Conservation (phyloP, 1,140 invertebrate species). For the Anagrus nilaparvatae region DNA sequence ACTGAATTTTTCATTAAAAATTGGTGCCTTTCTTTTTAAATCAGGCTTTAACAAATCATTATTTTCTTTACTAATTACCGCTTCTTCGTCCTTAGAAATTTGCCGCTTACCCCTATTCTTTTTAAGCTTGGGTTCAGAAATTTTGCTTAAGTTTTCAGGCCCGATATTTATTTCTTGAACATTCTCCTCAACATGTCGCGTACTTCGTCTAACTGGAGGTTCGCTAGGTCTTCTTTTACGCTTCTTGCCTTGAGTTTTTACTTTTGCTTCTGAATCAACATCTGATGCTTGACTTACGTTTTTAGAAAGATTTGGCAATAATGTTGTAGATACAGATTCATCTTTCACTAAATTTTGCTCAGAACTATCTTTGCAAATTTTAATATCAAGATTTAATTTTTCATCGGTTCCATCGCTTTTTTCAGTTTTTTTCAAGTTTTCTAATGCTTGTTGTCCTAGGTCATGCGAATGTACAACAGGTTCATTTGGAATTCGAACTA, state of each 20-base stretch:
- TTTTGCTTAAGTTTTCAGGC: slow-evolving; percentile 6
- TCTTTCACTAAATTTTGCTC: too few relatives aligned
- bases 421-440: slow-evolving; percentile 4
- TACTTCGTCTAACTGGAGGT: neutral
- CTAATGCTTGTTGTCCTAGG: too few relatives aligned
- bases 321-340: too few relatives aligned
- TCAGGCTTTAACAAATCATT: slow-evolving; percentile 9
- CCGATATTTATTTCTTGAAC: slow-evolving; percentile 5
- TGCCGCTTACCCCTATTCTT: slow-evolving; percentile 9
- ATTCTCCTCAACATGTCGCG: neutral
- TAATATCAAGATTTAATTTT: neutral
- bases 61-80: neutral
- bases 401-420: slow-evolving; percentile 10
- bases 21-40: slow-evolving; percentile 12
- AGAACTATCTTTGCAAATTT: neutral
- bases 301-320: too few relatives aligned
- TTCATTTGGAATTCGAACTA: too few relatives aligned
- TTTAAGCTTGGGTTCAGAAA: neutral
- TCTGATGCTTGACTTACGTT: neutral
- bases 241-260: neutral
- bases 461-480: too few relatives aligned
- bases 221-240: neutral
- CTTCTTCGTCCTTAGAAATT: neutral
- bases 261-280: neutral
- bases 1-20: slow-evolving; percentile 19